phyloP scores from a whole-genome alignment of 2,888 invertebrate species.

The Drosophila suboccidentalis region DNA sequence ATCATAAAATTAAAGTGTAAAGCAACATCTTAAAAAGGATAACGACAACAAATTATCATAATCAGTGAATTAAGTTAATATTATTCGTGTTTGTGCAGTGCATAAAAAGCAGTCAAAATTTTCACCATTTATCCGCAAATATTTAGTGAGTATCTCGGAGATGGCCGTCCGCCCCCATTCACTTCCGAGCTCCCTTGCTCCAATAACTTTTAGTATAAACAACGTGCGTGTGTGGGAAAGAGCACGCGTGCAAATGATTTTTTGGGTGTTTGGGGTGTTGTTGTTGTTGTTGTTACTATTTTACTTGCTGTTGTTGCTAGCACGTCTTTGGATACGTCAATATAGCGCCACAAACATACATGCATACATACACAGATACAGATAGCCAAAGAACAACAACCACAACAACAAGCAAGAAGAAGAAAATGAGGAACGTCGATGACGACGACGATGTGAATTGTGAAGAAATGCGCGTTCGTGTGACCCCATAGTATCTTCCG shows the following conservation, averaged over 20 bases:
- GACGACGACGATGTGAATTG: slow-evolving; percentile 69
- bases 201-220: slow-evolving; percentile 45
- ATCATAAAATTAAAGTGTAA: slow-evolving; percentile 36
- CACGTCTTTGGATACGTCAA: slow-evolving; percentile 79
- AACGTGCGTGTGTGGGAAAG: slow-evolving; percentile 71
- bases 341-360: slow-evolving; percentile 59
- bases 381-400: slow-evolving; percentile 42
- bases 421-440: slow-evolving; percentile 42
- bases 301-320: slow-evolving; percentile 44
- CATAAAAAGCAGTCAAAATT: slow-evolving; percentile 79
- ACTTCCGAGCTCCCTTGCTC: slow-evolving; percentile 13
- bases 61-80: slow-evolving; percentile 22
- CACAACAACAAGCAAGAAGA: slow-evolving; percentile 3
- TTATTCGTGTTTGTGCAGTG: slow-evolving; percentile 56
- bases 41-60: slow-evolving; percentile 7
- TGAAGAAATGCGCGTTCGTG: slow-evolving; percentile 82
- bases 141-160: slow-evolving; percentile 82
- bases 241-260: slow-evolving; percentile 81
- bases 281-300: slow-evolving; percentile 40
- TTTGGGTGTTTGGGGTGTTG: slow-evolving; percentile 37
- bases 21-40: slow-evolving; percentile 22
- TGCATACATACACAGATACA: slow-evolving; percentile 43
- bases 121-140: slow-evolving; percentile 84
- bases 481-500: slow-evolving; percentile 69
- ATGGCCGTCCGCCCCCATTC: too few species aligned